A percentile compares a stretch with the other conserved stretches of the same genome.
Conservation (phyloP, 2,888 invertebrate genomes). For the Mimumesa dahlbomi region DNA sequence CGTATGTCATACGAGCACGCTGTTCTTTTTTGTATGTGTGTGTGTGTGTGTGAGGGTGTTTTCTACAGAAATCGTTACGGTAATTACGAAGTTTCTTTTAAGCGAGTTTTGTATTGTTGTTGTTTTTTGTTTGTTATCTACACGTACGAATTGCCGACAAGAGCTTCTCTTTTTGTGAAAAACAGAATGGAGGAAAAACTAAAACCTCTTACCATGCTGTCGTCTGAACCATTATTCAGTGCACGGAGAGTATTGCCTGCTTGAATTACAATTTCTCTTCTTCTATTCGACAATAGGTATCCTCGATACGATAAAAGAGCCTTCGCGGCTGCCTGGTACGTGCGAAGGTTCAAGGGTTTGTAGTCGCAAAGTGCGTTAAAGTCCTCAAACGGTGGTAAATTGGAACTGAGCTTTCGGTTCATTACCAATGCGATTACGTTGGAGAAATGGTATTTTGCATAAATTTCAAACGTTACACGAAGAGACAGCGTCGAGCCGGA, state of each 20-base stretch:
- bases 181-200: neutral
- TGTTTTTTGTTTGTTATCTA: neutral
- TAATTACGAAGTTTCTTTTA: too few species aligned
- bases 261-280: conserved; percentile 52
- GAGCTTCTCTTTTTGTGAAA: neutral
- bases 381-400: conserved; percentile 37
- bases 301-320: conserved; percentile 43
- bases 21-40: too few species aligned
- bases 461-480: conserved; percentile 11
- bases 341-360: conserved; percentile 44
- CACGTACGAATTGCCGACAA: neutral
- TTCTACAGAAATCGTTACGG: too few species aligned
- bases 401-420: conserved; percentile 33
- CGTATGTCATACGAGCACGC: too few species aligned
- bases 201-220: conserved; percentile 12
- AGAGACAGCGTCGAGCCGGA: neutral
- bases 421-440: conserved; percentile 33
- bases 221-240: conserved; percentile 44
- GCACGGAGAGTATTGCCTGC: conserved; percentile 48
- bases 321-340: conserved; percentile 39
- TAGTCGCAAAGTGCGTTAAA: conserved; percentile 47
- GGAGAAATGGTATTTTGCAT: conserved; percentile 14
- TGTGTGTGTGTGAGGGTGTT: too few species aligned
- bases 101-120: too few species aligned
- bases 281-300: conserved; percentile 41